Base-by-base conservation (phyloP, 2,113 vertebrate species). In the Malurus alboscapulatus region DNA sequence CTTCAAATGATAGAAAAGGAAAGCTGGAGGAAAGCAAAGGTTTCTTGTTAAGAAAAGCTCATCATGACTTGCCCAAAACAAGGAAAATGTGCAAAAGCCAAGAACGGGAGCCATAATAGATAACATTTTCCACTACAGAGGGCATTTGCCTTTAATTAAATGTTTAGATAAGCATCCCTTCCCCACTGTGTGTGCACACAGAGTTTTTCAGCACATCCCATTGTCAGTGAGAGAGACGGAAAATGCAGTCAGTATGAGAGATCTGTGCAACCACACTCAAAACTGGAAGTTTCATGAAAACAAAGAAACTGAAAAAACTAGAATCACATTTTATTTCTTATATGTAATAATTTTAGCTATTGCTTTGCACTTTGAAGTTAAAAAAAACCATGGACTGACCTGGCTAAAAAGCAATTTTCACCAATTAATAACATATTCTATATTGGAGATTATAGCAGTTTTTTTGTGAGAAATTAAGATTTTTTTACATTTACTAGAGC, bases 1-100 rank as follows among this genome's bases (percentile, higher is more conserved):
- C 48, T 97, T 84, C 97, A 99, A 97, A 30, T 98, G 96, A 38
- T 97, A 98, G 40, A 98, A 98, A n/a, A 99, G 92, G 92, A 99
- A 99, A 40, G 98, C 99, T 99, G 85, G 36, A 92, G 87, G 44
- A 62, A 94, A 95, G 9, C 8, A 94, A 87, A 92, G 20, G 83
- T 59, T 81, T 91, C 6, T 65, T 14, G 17, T 82, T 78, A 87
- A 59, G 21, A 12, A 84, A 59, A 92, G 17, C 3, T 72, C 32
- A 42, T 62, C 1, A 5, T 42, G 20, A n/a, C 14, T 59, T 57
- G 22, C 7, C 8, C 13, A 38, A 85, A 87, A 29, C 20, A 82
- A 26, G 5, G 36, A 51, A 89, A 82, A 75, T 2, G 3, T 40
- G 7, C 10, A 83, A 55, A 73, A 73, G 4, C 25, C 26, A 14